Conservation (phyloP, 2,797 vertebrate genomes). For the Podargus strigoides region DNA sequence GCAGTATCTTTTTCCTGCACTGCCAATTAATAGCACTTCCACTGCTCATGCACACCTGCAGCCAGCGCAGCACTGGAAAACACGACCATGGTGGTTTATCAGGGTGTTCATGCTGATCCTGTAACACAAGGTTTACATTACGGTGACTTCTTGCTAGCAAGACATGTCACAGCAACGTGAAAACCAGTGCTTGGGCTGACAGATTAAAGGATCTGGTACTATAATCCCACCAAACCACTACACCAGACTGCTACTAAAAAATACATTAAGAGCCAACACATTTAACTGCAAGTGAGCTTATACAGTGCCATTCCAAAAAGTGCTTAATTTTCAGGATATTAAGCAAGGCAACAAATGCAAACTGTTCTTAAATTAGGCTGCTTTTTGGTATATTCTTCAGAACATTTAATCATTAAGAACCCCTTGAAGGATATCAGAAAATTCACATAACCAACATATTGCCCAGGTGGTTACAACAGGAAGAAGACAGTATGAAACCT, state of each 20-base stretch:
- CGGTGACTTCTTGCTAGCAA: rapidly evolving
- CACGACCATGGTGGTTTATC: rapidly evolving
- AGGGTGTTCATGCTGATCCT: background rate
- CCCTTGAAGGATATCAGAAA: background rate
- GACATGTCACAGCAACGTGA: background rate
- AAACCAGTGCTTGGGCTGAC: background rate
- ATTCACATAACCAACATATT: background rate
- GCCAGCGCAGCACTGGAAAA: background rate
- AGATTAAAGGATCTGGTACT: background rate
- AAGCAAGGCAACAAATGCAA: background rate
- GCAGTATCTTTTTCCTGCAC: background rate
- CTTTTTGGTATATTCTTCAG: background rate
- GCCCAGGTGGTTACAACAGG: constrained; percentile 28
- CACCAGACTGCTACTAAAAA: background rate
- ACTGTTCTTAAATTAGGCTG: background rate
- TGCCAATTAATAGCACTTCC: rapidly evolving
- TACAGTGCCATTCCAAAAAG: background rate
- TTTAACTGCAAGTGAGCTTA: background rate
- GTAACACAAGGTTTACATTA: background rate
- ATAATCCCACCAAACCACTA: background rate
- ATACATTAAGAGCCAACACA: background rate
- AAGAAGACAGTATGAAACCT: constrained; percentile 67
- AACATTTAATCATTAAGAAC: background rate
- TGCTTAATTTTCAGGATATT: background rate
- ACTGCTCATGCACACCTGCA: background rate